Base-by-base conservation (phyloP, 2,113 vertebrate species). In the Paracanthobrama guichenoti region DNA sequence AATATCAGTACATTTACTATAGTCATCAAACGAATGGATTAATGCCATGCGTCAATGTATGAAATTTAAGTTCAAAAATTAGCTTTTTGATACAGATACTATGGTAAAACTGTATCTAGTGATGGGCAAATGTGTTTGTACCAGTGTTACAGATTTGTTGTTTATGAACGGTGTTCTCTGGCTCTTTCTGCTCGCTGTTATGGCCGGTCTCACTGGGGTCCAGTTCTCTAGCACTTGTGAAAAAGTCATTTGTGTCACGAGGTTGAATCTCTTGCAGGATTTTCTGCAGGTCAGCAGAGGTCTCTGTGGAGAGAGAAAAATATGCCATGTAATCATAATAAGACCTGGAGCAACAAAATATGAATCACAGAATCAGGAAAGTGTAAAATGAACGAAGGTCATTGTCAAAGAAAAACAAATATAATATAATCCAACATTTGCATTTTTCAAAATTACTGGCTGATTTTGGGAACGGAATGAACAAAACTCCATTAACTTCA, bases 191-290 rank as follows among this genome's bases (percentile, higher is more conserved):
- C 48, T 89, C 77, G 3, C 20, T 55, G 31, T 39, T 14, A 55
- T 13, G 22, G 53, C 12, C 7, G 83, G 85, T 88, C 79, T 87
- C 84, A 67, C 91, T 84, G 42, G 94, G 86, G 84, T 95, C 94
- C 85, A 98, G 87, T 85, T 96, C 91, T 91, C 97, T 96, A 87
- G 94, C 90, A 86, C 92, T 94, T 5, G 82, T 91, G 90, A 98
- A 99, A 89, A 97, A 99, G 91, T 97, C 95, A 22, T 99, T 99
- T 0, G 95, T 96, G 92, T 99, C 98, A 57, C 96, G 94, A 31
- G 97, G 97, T 75, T 97, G 96, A 90, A 99, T 97, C 91, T 99
- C 97, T 72, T 92, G 93, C 50, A 99, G 92, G 92, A 99, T 98
- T 85, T 86, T 93, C 88, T 97, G 96, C 39, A 99, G 90, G 48